Evolutionary conservation across 2,888 invertebrate genomes (phyloP).

Genomic region (Iselma pallidipennis): DNA sequence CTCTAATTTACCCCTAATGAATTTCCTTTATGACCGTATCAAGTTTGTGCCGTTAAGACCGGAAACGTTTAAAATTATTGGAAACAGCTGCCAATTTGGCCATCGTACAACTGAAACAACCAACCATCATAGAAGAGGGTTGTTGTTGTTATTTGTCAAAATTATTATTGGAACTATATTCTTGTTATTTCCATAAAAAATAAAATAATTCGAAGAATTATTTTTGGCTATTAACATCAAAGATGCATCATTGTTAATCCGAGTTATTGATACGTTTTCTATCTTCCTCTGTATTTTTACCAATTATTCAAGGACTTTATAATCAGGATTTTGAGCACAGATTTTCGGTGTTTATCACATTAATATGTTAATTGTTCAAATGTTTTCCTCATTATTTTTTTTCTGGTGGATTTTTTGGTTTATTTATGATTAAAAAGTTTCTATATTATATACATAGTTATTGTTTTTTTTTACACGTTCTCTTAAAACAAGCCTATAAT

Average conservation of each 20-base stretch:
- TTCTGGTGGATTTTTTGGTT: background rate
- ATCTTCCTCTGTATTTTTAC: background rate
- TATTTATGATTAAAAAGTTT: background rate
- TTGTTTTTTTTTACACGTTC: background rate
- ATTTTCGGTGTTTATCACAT: conserved; percentile 9
- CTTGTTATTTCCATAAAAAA: too few species aligned
- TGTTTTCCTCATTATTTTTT: background rate
- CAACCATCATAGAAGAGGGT: too few species aligned
- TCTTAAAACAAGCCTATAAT: conserved; percentile 1
- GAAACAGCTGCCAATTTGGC: conserved; percentile 20
- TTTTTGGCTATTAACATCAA: too few species aligned
- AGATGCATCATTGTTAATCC: too few species aligned
- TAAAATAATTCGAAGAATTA: too few species aligned
- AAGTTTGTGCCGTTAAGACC: background rate
- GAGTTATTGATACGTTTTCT: too few species aligned
- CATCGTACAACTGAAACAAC: too few species aligned
- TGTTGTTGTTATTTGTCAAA: too few species aligned
- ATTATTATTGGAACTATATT: too few species aligned
- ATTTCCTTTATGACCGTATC: background rate
- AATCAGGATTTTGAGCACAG: background rate
- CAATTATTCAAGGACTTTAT: background rate
- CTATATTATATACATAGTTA: background rate
- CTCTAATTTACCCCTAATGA: too few species aligned
- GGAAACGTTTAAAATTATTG: too few species aligned
- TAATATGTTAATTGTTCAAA: conserved; percentile 13